Evolutionary conservation across 2,888 invertebrate genomes (phyloP).

Genomic region (Tuta absoluta): DNA sequence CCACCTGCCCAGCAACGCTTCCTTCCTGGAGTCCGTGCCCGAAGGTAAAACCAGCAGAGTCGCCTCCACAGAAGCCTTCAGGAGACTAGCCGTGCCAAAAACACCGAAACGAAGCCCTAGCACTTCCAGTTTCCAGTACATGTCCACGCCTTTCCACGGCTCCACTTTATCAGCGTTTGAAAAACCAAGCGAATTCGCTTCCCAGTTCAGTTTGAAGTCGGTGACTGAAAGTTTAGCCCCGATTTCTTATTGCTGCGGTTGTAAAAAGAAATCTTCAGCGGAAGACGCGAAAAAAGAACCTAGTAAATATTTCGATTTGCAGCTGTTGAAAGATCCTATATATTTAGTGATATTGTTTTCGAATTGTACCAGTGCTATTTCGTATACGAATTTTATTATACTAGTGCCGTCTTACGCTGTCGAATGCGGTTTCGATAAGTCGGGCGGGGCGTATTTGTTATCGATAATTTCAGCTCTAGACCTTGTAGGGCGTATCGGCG

Average conservation of each 20-base stretch:
- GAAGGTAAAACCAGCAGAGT: constrained; percentile 78
- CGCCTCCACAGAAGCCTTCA: constrained; percentile 64
- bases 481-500: constrained; percentile 91
- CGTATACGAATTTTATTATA: constrained; percentile 93
- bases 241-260: constrained; percentile 66
- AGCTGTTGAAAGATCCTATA: constrained; percentile 88
- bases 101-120: constrained; percentile 87
- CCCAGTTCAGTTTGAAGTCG: constrained; percentile 88
- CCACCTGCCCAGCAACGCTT: constrained; percentile 84
- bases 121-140: constrained; percentile 90
- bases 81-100: constrained; percentile 65
- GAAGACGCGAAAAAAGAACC: constrained; percentile 64
- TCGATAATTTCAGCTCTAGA: constrained; percentile 91
- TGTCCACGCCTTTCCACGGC: constrained; percentile 92
- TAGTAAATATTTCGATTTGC: constrained; percentile 87
- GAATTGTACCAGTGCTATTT: constrained; percentile 92
- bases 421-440: constrained; percentile 86
- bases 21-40: constrained; percentile 84
- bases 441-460: constrained; percentile 85
- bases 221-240: constrained; percentile 81
- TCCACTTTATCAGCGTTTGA: constrained; percentile 89
- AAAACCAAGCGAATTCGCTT: constrained; percentile 88
- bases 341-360: constrained; percentile 91
- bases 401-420: constrained; percentile 89
- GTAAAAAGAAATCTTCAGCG: constrained; percentile 57